Evolutionary conservation across 2,888 invertebrate genomes (phyloP), one percentile per base, ranked within the genome.

Genomic region (Bellardia pandia): DNA sequence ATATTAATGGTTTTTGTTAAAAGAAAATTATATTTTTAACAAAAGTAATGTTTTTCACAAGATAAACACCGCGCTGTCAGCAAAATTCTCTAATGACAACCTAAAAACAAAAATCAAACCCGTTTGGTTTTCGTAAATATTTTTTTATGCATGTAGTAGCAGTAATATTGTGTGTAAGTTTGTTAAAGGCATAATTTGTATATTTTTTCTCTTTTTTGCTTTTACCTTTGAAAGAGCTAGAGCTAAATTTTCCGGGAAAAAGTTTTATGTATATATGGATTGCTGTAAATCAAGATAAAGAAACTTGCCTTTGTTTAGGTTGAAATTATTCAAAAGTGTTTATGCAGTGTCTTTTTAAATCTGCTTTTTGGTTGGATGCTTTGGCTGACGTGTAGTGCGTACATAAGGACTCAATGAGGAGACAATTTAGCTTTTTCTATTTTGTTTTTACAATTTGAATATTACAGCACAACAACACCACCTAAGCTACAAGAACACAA

Each of bases 401-500:
- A 75, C 87, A 82, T 85, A 78, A 87, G 87, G 85, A 85, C 85
- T 87, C 87, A 90, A 90, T 89, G 89, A 89, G 88, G 88, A 81
- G 77, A 78, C 77, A 85, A 85, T 81, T 85, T 80, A 76, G 79
- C 80, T 62, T 84, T 80, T 79, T 84, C 76, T 83, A 83, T 83
- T 71, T 77, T 77, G 53, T 56, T 72, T 51, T 80, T 76, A 87
- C 68, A 87, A 87, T 69, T 87, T 81, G 85, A 81, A 85, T 87
- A 75, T 85, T 85, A 87, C 87, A 85, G 87, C 87, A 87, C 87
- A 85, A 87, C 87, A 85, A 90, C 90, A 89, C 90, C 90, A 91
- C 91, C 91, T 91, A 91, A 90, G 91, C 91, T 99, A 99, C 98
- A 98, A 91, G 64, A 94, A 93, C 88, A 89, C 89, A 90, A 91